These are phyloP conservation scores for Trogon melanurus DNA, from an alignment of 2,113 vertebrate species.

Conservation along the genomic window DNA sequence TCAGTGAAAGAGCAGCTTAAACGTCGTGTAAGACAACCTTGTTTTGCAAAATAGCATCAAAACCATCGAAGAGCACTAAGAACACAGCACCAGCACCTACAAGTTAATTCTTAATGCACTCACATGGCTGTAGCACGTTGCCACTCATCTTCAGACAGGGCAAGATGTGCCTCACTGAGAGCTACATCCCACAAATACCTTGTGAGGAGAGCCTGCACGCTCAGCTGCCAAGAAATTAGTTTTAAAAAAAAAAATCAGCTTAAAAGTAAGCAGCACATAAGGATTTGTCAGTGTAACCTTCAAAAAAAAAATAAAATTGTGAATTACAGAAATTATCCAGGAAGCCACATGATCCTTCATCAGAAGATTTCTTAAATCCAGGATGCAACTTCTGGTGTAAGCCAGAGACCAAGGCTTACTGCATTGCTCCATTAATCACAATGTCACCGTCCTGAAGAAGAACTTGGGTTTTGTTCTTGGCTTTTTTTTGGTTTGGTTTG, in stretches of 20 bases:
- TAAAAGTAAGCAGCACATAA: neutral
- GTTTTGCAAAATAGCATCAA: neutral
- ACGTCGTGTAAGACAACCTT: neutral
- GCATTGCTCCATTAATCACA: neutral
- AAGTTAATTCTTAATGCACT: neutral
- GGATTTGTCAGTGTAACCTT: neutral
- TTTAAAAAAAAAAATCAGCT: neutral
- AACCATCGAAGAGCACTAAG: neutral
- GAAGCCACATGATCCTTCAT: neutral
- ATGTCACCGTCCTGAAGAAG: neutral
- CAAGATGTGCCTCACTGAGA: neutral
- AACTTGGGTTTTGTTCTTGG: neutral
- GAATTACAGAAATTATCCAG: neutral
- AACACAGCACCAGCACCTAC: neutral
- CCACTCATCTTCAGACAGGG: neutral
- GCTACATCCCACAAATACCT: neutral
- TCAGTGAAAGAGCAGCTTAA: neutral
- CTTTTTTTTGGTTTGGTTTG: too few species aligned
- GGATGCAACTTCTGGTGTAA: neutral
- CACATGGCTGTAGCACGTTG: rapidly evolving
- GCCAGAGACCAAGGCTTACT: neutral
- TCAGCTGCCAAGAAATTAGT: neutral
- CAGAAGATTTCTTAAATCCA: neutral
- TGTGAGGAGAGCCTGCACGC: neutral
- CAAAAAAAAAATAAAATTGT: neutral